Conservation (phyloP, 2,888 invertebrate genomes). For the Melieria crassipennis region DNA sequence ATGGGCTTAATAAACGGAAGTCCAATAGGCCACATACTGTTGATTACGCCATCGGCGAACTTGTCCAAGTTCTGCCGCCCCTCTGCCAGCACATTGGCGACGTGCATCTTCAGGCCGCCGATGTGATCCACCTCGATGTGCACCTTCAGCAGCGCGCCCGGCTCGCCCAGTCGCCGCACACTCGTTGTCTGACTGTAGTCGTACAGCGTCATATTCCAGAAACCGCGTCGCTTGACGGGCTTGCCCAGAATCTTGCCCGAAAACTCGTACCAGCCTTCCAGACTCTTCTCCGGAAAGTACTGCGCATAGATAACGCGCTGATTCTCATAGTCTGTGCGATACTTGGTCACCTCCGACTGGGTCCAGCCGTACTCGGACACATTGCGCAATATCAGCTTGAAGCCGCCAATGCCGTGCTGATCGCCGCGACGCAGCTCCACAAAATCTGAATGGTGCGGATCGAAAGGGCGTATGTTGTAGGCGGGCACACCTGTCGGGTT, state of each 20-base stretch:
- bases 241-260: slow-evolving; percentile 73
- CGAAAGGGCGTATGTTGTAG: slow-evolving; percentile 78
- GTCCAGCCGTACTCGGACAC: slow-evolving; percentile 83
- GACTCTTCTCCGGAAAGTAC: slow-evolving; percentile 82
- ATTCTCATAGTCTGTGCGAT: slow-evolving; percentile 75
- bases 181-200: slow-evolving; percentile 71
- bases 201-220: slow-evolving; percentile 79
- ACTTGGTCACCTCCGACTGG: slow-evolving; percentile 78
- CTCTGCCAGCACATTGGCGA: slow-evolving; percentile 74
- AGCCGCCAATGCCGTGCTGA: slow-evolving; percentile 73
- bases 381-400: slow-evolving; percentile 76
- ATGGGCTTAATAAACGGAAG: slow-evolving; percentile 79
- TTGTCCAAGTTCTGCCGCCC: slow-evolving; percentile 71
- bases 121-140: slow-evolving; percentile 79
- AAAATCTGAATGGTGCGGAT: slow-evolving; percentile 79
- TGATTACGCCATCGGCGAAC: slow-evolving; percentile 80
- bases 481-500: slow-evolving; percentile 73
- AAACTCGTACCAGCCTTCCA: slow-evolving; percentile 76
- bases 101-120: slow-evolving; percentile 80
- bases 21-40: slow-evolving; percentile 83
- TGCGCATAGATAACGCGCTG: slow-evolving; percentile 79
- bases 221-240: slow-evolving; percentile 72
- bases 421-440: slow-evolving; percentile 73
- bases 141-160: slow-evolving; percentile 69
- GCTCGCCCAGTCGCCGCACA: slow-evolving; percentile 64